Base-by-base conservation (phyloP, 2,888 invertebrate genomes). In the Linnaemya vulpina region DNA sequence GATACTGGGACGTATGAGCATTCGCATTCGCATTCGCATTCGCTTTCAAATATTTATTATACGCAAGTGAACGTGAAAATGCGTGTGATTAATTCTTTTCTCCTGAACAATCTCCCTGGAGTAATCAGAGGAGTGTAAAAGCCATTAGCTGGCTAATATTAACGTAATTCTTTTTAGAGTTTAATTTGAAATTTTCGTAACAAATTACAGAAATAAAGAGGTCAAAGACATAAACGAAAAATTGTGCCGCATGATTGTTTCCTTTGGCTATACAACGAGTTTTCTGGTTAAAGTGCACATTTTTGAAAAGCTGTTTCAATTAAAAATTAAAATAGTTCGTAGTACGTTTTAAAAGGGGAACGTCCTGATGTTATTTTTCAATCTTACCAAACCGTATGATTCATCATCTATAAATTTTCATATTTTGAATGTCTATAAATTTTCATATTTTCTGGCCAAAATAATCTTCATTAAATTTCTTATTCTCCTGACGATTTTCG, bases 101-200 rank as follows among this genome's bases (percentile, higher is more conserved):
- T 25, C 1, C 22, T 43, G 17, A 58, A 30, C 15, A 8, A 15
- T 58, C 5, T 58, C 71, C 58, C 71, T 20, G 11, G 71, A 30
- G 71, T 17, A 7, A 17, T 46, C 1, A 58, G 20, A 46, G 55
- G 71, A 58, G 55, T 71, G 71, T 71, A 58, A 58, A 58, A 71
- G 40, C 13, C 30, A 25, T 43, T 46, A 51, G 9, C 3, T 20
- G 15, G n/a, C 8, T 35, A 17, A 22, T 20, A 40, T 38, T 62
- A 35, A 38, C 11, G 4, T 35, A 1, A 38, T 15, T 3, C 38
- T 62, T 11, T 38, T 40, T 38, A 40, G 8, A 40, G 17, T 20
- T 62, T 20, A 62, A 13, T 62, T 20, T 40, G 40, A 63, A 13
- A 43, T 20, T 40, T 40, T 11, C 10, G n/a, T 7, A 15, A 35